Evolutionary conservation across 2,888 invertebrate genomes (phyloP).

Genomic region (Cecidostiba fungosa): DNA sequence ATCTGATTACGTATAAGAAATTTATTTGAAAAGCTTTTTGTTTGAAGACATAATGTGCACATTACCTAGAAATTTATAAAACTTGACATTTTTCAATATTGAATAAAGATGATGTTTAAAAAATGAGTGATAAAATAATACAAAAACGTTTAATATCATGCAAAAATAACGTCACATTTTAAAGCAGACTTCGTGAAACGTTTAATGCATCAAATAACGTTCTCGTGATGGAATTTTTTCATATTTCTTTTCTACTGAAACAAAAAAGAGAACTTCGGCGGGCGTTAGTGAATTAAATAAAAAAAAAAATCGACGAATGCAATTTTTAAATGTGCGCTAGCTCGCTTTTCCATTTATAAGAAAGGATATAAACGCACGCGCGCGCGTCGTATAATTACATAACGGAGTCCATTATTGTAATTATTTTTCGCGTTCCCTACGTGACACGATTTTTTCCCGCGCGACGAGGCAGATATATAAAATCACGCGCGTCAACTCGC

Average conservation of each 20-base stretch:
- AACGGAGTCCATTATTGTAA: slow-evolving; percentile 37
- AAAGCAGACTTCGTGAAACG: no score
- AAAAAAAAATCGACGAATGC: neutral
- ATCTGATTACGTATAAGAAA: no score
- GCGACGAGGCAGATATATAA: neutral
- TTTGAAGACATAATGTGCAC: no score
- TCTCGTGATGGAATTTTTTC: neutral
- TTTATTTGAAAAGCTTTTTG: no score
- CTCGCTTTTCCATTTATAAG: neutral
- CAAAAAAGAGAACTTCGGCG: neutral
- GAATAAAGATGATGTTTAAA: no score
- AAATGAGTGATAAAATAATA: no score
- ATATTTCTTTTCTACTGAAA: neutral
- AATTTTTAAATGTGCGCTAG: neutral
- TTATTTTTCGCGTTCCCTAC: slow-evolving; percentile 16
- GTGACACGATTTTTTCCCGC: neutral
- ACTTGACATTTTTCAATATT: no score
- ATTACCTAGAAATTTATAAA: no score
- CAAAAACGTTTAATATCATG: no score
- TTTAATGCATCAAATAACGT: no score
- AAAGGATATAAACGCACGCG: neutral
- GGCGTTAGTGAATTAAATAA: neutral
- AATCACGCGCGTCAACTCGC: neutral
- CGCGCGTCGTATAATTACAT: neutral
- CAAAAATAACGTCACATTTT: no score